A percentile compares a stretch with the other conserved stretches of the same genome.
Conservation (phyloP, 2,113 vertebrate species). For the Rhombomys opimus region DNA sequence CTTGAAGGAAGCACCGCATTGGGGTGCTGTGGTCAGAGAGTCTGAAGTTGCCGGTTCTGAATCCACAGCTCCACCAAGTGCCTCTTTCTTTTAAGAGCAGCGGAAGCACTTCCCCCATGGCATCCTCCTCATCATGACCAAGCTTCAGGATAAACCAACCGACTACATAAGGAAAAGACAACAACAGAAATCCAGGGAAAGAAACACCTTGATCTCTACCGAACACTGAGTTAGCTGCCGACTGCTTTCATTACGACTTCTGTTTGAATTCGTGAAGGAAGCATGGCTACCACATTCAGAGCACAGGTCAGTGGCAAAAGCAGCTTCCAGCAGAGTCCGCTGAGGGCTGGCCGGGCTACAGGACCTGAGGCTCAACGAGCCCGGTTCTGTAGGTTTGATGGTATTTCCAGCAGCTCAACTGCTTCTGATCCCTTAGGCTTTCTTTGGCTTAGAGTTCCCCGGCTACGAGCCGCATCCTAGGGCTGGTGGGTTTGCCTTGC, state of each 20-base stretch:
- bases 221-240: not conserved
- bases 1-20: not conserved
- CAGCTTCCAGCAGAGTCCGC: not conserved
- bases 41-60: not conserved
- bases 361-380: not conserved
- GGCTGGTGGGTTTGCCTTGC: not conserved
- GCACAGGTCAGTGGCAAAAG: not conserved
- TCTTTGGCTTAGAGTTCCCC: not conserved
- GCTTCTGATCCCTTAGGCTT: not conserved
- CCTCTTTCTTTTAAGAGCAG: not conserved
- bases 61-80: not conserved
- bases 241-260: not conserved
- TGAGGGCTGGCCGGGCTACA: not conserved
- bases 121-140: not conserved
- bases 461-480: not conserved
- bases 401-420: not conserved
- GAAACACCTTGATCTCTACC: not conserved
- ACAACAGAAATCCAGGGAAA: not conserved
- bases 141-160: conserved; percentile 9
- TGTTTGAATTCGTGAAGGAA: not conserved
- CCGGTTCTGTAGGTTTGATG: not conserved
- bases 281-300: not conserved
- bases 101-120: not conserved
- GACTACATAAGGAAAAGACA: not conserved
- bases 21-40: not conserved